These are phyloP conservation scores for Callionymus lyra DNA, from an alignment of 2,113 vertebrate species.

Conservation along the genomic window DNA sequence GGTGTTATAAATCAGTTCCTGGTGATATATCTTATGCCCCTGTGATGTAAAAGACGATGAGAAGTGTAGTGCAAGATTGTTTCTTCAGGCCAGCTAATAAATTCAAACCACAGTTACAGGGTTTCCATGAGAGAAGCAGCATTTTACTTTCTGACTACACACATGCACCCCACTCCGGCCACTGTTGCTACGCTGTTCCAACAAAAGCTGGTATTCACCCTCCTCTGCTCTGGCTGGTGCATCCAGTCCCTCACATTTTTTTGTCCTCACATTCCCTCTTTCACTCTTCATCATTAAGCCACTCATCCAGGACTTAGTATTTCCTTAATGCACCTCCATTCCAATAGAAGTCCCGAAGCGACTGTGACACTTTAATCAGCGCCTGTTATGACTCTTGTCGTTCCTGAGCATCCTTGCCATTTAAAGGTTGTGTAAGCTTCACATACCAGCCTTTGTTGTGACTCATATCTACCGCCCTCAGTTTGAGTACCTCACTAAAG, in stretches of 20 bases:
- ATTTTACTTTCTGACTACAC: slow-evolving; percentile 11
- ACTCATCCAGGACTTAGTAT: slow-evolving; percentile 15
- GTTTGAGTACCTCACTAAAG: too few species aligned
- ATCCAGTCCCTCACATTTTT: slow-evolving; percentile 1
- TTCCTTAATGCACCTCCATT: slow-evolving; percentile 13
- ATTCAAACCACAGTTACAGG: slow-evolving; percentile 21
- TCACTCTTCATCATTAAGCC: slow-evolving; percentile 18
- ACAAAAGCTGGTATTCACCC: slow-evolving; percentile 62
- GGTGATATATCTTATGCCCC: too few species aligned
- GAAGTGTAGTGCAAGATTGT: slow-evolving; percentile 3
- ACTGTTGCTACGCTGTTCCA: slow-evolving; percentile 51
- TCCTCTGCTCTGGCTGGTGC: slow-evolving; percentile 18
- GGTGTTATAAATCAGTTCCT: too few species aligned
- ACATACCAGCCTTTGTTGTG: background rate
- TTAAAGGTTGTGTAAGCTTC: slow-evolving; percentile 10
- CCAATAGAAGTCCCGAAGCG: slow-evolving; percentile 13
- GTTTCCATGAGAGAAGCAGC: slow-evolving; percentile 20
- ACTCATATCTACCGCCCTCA: background rate
- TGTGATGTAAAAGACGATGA: too few species aligned
- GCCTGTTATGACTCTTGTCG: slow-evolving; percentile 1
- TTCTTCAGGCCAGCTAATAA: slow-evolving; percentile 33
- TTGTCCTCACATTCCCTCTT: slow-evolving; percentile 9
- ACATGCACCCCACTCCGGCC: slow-evolving; percentile 19
- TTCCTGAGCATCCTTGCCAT: background rate
- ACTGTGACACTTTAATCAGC: slow-evolving; percentile 8